These are phyloP conservation scores for Tetragnatha montana DNA, from an alignment of 2,888 invertebrate genomes.

Conservation along the genomic window DNA sequence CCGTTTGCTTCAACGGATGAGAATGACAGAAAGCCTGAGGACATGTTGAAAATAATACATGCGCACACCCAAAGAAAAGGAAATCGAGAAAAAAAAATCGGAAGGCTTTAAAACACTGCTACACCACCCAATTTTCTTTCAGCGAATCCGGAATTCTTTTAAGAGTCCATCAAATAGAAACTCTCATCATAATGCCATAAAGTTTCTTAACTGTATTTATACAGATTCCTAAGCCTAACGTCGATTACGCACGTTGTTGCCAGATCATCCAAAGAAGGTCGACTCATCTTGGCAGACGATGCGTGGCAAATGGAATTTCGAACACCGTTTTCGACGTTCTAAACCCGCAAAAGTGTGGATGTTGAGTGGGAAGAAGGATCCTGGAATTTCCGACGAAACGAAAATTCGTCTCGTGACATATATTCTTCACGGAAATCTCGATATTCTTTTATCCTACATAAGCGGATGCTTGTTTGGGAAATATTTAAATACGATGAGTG, in stretches of 20 bases:
- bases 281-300: conserved; percentile 1
- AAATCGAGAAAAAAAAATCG: neutral
- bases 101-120: neutral
- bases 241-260: conserved; percentile 1
- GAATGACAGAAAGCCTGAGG: neutral
- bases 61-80: neutral
- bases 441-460: conserved; percentile 3
- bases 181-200: neutral
- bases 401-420: neutral
- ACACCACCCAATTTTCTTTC: neutral
- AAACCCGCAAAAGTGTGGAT: neutral
- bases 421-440: conserved; percentile 9
- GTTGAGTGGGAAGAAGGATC: conserved; percentile 12
- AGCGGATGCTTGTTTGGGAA: neutral
- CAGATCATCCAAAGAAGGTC: conserved; percentile 15
- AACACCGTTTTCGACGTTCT: neutral
- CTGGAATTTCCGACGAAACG: conserved; percentile 4
- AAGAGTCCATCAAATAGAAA: neutral
- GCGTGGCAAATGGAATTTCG: neutral
- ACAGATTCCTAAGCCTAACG: conserved; percentile 15
- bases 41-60: neutral
- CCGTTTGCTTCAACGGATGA: neutral
- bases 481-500: conserved; percentile 8
- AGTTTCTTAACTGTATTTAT: conserved; percentile 8
- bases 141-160: neutral